Evolutionary conservation across 2,113 vertebrate species (phyloP).

Genomic region (Haliaeetus leucogaster): DNA sequence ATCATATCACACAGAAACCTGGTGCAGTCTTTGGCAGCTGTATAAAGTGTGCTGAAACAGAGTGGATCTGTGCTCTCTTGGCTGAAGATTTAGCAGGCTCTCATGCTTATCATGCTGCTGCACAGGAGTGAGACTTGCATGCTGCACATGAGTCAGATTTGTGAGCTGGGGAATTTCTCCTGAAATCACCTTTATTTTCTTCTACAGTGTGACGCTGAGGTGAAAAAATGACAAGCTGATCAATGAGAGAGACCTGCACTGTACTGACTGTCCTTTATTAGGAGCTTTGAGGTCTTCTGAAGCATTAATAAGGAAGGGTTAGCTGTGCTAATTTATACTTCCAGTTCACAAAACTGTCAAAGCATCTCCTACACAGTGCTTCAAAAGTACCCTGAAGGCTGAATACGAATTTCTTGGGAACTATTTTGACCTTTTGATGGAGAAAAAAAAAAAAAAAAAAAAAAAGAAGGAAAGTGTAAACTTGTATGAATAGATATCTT

Average conservation of each 20-base stretch:
- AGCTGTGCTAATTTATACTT: not conserved
- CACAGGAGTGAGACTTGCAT: not conserved
- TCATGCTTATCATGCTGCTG: not conserved
- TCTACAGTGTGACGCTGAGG: not conserved
- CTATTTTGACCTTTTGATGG: not conserved
- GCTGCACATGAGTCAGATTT: not conserved
- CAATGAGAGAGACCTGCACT: not conserved
- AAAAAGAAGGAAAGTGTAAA: not conserved
- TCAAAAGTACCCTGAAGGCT: not conserved
- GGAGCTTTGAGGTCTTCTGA: not conserved
- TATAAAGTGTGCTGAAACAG: not conserved
- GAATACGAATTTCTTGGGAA: not conserved
- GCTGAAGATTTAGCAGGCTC: not conserved
- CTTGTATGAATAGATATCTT: not conserved
- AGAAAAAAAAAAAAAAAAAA: not conserved
- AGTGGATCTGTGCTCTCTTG: not conserved
- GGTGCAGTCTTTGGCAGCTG: not conserved
- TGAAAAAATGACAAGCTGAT: not conserved
- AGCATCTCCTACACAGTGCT: not conserved
- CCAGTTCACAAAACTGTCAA: not conserved
- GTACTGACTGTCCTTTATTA: not conserved
- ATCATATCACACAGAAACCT: not conserved
- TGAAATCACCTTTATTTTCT: not conserved
- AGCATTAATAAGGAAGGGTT: not conserved
- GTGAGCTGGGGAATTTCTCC: not conserved